Percentiles rank a stretch among this genome's conserved stretches.
phyloP scores from a whole-genome alignment of 2,113 vertebrate species.

The Condylura cristata region DNA sequence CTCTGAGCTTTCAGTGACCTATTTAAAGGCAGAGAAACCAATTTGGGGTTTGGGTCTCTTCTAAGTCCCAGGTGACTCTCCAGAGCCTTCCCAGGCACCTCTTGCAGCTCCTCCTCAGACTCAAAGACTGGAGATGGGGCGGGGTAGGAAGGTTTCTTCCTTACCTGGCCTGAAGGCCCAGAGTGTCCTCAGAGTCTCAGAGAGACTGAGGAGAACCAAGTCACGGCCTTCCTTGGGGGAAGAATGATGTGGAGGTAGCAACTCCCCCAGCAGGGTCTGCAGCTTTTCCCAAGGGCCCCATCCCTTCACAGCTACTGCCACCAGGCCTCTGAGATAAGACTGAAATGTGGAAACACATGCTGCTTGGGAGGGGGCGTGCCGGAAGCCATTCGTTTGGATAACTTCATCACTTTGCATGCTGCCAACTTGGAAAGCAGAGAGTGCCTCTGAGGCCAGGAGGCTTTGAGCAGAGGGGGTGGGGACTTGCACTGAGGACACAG shows the following conservation, averaged over 20 bases:
- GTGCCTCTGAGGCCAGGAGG: background rate
- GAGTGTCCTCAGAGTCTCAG: background rate
- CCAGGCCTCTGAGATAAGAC: background rate
- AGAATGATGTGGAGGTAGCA: background rate
- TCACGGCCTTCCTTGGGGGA: background rate
- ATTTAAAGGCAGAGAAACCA: slow-evolving; percentile 23
- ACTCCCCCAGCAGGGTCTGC: background rate
- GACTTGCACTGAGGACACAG: background rate
- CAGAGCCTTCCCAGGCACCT: background rate
- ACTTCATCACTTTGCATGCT: slow-evolving; percentile 24
- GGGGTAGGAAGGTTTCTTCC: background rate
- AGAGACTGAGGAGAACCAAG: slow-evolving; percentile 13
- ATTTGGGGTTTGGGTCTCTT: background rate
- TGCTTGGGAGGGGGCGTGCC: background rate
- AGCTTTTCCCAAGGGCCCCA: background rate
- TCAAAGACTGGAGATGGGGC: no score
- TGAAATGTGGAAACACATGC: background rate
- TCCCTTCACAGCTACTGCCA: background rate
- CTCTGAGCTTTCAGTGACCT: background rate
- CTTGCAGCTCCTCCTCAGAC: background rate
- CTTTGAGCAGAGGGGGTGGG: background rate
- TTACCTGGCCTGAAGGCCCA: background rate
- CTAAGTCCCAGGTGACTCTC: background rate
- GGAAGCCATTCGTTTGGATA: slow-evolving; percentile 44
- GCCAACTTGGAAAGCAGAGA: slow-evolving; percentile 60